Evolutionary conservation across 2,797 vertebrate genomes (phyloP).

Genomic region (Gallinago nigripennis): DNA sequence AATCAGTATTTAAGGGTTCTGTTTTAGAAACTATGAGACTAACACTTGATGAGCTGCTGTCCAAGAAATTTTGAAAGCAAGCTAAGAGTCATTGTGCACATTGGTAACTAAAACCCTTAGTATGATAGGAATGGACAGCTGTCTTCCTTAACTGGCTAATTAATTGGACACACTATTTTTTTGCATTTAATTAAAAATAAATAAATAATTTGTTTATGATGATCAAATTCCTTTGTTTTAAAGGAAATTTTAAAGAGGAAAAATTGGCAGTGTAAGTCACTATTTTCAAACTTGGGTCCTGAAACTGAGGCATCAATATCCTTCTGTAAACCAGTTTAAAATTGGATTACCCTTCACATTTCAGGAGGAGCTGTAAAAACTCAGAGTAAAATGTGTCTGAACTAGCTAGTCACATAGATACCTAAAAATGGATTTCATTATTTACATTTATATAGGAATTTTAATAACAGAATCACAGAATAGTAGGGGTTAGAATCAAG

Average conservation of each 20-base stretch:
- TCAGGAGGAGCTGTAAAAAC: background rate
- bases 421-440: background rate
- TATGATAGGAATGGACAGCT: constrained; percentile 65
- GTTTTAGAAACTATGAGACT: constrained; percentile 59
- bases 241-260: background rate
- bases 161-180: constrained; percentile 44
- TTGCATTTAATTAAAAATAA: background rate
- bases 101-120: constrained; percentile 45
- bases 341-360: background rate
- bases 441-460: background rate
- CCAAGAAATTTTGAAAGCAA: constrained; percentile 36
- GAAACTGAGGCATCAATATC: background rate
- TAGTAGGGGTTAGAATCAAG: background rate
- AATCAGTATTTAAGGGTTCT: constrained; percentile 36
- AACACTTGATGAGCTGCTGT: constrained; percentile 50
- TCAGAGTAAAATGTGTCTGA: background rate
- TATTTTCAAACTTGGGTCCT: background rate
- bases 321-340: background rate
- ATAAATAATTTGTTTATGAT: background rate
- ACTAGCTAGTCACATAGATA: background rate
- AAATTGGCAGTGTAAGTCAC: background rate
- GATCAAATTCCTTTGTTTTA: background rate
- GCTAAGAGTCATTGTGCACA: background rate
- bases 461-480: background rate
- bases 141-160: constrained; percentile 33